Evolutionary conservation across 2,797 vertebrate genomes (phyloP).

Genomic region (Sebastolobus altivelis): DNA sequence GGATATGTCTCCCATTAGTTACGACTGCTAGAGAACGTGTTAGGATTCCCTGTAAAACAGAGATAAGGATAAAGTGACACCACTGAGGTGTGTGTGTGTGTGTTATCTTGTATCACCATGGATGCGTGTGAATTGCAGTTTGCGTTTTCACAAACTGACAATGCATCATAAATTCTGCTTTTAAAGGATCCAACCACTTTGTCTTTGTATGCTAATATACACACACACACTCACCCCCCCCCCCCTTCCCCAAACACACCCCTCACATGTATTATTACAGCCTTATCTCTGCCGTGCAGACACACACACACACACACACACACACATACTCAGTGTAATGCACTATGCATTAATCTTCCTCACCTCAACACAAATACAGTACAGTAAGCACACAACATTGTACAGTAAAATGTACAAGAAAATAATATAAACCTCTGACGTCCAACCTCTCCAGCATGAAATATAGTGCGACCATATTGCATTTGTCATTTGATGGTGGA

Average conservation of each 20-base stretch:
- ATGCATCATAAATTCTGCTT: conserved; percentile 39
- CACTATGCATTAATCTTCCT: not conserved
- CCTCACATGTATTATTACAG: not conserved
- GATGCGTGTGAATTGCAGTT: conserved; percentile 19
- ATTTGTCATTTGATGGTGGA: conserved; percentile 4
- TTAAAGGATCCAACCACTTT: conserved; percentile 23
- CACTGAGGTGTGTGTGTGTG: not conserved
- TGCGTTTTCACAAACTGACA: conserved; percentile 20
- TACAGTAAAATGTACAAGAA: not conserved
- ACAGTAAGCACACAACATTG: not conserved
- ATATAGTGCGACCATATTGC: not conserved
- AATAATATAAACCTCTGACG: conserved; percentile 6
- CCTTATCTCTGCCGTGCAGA: conserved; percentile 58
- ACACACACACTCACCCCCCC: not conserved
- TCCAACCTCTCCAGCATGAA: not conserved
- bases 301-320: not conserved
- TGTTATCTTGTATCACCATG: conserved; percentile 20
- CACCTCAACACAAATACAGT: not conserved
- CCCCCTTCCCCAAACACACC: not conserved
- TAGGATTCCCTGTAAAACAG: conserved; percentile 2
- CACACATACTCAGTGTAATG: not conserved
- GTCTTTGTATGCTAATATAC: not conserved
- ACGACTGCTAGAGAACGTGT: not conserved
- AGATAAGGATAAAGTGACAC: conserved; percentile 37
- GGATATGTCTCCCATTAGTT: not conserved